Base-by-base conservation (phyloP, 2,888 invertebrate species). In the Saturnia japonica region DNA sequence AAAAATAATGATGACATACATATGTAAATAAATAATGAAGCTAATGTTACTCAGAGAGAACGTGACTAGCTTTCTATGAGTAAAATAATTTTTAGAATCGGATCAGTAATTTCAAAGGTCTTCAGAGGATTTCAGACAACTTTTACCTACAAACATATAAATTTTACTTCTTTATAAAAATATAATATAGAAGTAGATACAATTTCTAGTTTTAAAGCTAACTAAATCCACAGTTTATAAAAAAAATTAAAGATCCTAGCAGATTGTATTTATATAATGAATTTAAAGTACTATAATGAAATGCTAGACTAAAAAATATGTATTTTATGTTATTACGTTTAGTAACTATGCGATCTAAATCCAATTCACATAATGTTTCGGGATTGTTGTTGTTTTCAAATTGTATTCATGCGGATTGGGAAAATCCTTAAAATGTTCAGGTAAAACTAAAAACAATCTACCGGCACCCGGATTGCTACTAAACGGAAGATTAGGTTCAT, bases 391-490 rank as follows among this genome's bases (percentile, higher is more conserved):
- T 73, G 74, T 80, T 79, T 76, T 74, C 70, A 73, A 77, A 79
- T 80, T 79, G 79, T 86, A 85, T 80, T 80, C 82, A 78, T 73
- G 75, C 77, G 78, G 79, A 81, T 82, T 75, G 75, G 75, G 74
- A 80, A 77, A 81, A 80, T 80, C 79, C 75, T 76, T 71, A 76
- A 81, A 81, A 74, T 76, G 78, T 80, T 77, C 71, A 72, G 75
- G 70, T 77, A 76, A 78, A 84, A 85, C 80, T 79, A 78, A 82
- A 85, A 84, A 85, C 84, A 85, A 85, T 83, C 70, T 75, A 68
- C 70, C 47, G 22, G 34, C 64, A 64, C 73, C 72, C 69, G 74
- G 72, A 74, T 71, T 77, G 77, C 77, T 73, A 76, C 75, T 76
- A 78, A 79, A 74, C 74, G 76, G 74, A 74, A 76, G 73, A 73